These are phyloP conservation scores for Coracias cyanogaster DNA, from an alignment of 2,797 vertebrate species.

Conservation along the genomic window DNA sequence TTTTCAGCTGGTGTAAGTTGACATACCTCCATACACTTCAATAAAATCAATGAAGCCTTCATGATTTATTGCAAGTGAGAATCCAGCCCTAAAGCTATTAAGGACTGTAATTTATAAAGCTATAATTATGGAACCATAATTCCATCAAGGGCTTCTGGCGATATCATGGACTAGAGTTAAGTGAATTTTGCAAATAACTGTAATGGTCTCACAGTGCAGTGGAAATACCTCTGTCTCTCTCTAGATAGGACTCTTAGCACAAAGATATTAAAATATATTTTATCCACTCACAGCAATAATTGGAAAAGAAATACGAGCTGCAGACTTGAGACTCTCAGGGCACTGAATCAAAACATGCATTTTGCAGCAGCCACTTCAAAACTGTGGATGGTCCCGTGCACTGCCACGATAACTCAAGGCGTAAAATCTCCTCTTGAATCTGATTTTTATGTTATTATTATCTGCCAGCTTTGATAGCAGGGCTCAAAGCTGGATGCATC, in stretches of 20 bases:
- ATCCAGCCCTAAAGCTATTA: slow-evolving; percentile 49
- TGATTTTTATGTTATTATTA: not conserved
- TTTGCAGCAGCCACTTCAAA: slow-evolving; percentile 16
- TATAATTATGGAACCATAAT: slow-evolving; percentile 64
- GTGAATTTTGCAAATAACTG: slow-evolving; percentile 62
- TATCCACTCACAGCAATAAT: slow-evolving; percentile 26
- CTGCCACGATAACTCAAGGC: not conserved
- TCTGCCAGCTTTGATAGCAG: not conserved
- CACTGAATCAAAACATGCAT: not conserved
- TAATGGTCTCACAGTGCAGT: slow-evolving; percentile 21
- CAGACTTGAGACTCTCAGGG: not conserved
- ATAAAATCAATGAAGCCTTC: slow-evolving; percentile 42
- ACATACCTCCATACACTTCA: slow-evolving; percentile 42
- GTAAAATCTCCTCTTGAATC: not conserved
- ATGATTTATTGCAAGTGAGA: slow-evolving; percentile 63
- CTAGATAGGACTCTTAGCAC: not conserved
- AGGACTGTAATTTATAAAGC: slow-evolving; percentile 53
- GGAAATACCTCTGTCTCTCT: slow-evolving; percentile 21
- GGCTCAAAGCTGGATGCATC: not conserved
- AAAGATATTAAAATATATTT: slow-evolving; percentile 51
- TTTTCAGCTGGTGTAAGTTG: slow-evolving; percentile 26
- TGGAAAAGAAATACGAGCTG: slow-evolving; percentile 26
- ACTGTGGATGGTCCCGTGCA: not conserved
- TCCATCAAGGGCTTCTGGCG: slow-evolving; percentile 49
- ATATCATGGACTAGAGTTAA: slow-evolving; percentile 49